Evolutionary conservation across 2,797 vertebrate genomes (phyloP).

Genomic region (Garrulus glandarius): DNA sequence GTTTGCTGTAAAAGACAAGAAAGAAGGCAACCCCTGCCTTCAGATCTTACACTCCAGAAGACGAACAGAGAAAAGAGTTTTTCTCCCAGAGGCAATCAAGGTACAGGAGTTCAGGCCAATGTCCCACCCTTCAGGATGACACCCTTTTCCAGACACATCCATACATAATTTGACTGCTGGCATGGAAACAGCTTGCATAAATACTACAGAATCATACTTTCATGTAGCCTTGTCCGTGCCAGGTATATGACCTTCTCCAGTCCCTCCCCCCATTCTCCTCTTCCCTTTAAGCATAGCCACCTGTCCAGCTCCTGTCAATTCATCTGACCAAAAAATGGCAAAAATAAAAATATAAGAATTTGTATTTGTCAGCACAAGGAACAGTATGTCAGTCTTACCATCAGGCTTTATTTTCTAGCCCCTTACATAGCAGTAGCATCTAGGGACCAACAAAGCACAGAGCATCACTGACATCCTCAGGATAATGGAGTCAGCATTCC

Average conservation of each 20-base stretch:
- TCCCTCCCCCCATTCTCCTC: background rate
- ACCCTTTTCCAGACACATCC: background rate
- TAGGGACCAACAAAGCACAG: background rate
- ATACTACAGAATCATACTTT: background rate
- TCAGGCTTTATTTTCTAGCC: background rate
- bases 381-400: background rate
- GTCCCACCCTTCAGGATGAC: background rate
- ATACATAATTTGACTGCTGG: background rate
- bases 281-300: background rate
- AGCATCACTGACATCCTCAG: background rate
- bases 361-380: background rate
- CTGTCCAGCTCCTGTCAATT: background rate
- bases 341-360: background rate
- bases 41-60: background rate
- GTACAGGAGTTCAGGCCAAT: background rate
- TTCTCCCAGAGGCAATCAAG: background rate
- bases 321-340: background rate
- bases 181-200: background rate
- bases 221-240: background rate
- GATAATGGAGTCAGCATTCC: background rate
- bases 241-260: background rate
- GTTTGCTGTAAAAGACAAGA: background rate
- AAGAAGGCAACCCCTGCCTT: background rate
- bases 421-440: background rate
- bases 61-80: background rate